Evolutionary conservation across 2,113 vertebrate species (phyloP).

Genomic region (Mionectes macconnelli): DNA sequence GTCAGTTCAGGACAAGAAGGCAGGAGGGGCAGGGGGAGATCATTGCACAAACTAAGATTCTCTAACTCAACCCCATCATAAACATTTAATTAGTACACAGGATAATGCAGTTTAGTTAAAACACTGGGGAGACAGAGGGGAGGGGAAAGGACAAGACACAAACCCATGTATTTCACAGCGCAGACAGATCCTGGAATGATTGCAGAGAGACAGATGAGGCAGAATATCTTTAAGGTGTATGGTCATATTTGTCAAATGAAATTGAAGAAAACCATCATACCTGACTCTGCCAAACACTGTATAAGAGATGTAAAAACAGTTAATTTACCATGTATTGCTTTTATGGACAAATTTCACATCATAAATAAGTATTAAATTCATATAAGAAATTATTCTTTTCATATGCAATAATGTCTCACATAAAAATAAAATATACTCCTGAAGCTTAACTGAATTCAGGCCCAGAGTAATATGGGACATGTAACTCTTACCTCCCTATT

Average conservation of each 20-base stretch:
- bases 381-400: neutral
- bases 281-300: neutral
- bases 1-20: neutral
- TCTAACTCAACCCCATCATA: neutral
- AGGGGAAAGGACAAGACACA: neutral
- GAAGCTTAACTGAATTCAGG: neutral
- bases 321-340: neutral
- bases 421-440: neutral
- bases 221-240: neutral
- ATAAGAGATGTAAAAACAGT: neutral
- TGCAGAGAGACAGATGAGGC: neutral
- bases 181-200: neutral
- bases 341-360: neutral
- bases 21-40: accelerated
- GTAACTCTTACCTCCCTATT: neutral
- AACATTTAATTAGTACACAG: neutral
- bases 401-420: neutral
- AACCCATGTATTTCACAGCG: neutral
- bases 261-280: neutral
- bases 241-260: neutral
- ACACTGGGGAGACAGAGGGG: neutral
- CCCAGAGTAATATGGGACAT: neutral
- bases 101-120: neutral
- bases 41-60: neutral
- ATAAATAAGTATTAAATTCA: neutral